Base-by-base conservation (phyloP, 2,113 vertebrate species). In the Sylvia atricapilla region DNA sequence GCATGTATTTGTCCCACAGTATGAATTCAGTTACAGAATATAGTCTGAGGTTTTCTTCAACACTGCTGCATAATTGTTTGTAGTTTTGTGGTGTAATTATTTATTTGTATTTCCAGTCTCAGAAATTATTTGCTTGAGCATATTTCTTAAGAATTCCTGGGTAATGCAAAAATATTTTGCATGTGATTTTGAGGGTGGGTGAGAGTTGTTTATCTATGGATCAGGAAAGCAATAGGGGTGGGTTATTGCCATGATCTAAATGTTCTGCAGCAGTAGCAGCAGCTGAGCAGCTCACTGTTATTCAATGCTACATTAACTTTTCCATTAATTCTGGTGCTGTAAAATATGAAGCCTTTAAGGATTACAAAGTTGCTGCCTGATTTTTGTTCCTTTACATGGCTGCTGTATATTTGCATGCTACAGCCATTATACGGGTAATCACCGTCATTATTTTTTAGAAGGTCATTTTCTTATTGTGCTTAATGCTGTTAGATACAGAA, bases 281-380 rank as follows among this genome's bases (percentile, higher is more conserved):
- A 98, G 97, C 98, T 97, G 97, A 98, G 96, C 97, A 97, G 96
- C 97, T 98, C 97, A 97, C 97, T 98, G 98, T 98, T 98, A 98
- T 98, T 99, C 98, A 98, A 96, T 98, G 98, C 98, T 98, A 98
- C 98, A 98, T 98, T 99, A 99, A 98, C 98, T 99, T 99, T 98
- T 98, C 98, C 98, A 98, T 99, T 98, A 98, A 98, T 98, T 96
- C 97, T 96, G 94, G 93, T 97, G 96, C 97, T 98, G 98, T 98
- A 98, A 98, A 99, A 98, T 98, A 97, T 97, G 97, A 98, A 98
- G 97, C 97, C 98, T 97, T 96, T 97, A 95, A 98, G 98, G 97
- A 92, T 41, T 97, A 83, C 91, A 64, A 97, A 97, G 96, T 97
- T 97, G 87, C 95, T 98, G 87, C 97, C 97, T 98, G 94, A 55